These are phyloP conservation scores for Dufourea novaeangliae DNA, from an alignment of 1,140 invertebrate genomes.

Conservation along the genomic window DNA sequence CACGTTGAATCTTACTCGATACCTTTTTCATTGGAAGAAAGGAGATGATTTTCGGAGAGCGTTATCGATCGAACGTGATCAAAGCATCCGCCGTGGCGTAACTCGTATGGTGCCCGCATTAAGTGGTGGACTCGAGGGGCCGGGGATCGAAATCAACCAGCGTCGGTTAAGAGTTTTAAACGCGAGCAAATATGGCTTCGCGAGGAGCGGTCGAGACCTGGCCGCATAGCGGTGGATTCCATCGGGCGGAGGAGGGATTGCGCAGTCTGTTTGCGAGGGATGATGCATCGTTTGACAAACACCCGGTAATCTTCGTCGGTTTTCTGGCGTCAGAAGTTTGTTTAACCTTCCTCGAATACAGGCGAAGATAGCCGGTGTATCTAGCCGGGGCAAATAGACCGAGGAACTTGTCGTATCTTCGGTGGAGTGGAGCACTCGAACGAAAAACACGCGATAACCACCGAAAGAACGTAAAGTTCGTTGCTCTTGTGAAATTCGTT, in stretches of 20 bases:
- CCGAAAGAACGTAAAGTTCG: not conserved
- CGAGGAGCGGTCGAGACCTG: not conserved
- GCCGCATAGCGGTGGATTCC: not conserved
- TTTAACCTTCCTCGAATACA: slow-evolving; percentile 52
- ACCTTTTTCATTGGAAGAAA: no score
- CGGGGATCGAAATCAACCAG: not conserved
- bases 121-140: not conserved
- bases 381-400: slow-evolving; percentile 40
- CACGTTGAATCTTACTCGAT: no score
- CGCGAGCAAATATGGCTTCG: slow-evolving; percentile 12
- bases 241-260: not conserved
- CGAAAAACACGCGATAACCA: slow-evolving; percentile 39
- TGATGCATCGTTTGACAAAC: slow-evolving; percentile 52
- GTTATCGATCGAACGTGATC: not conserved
- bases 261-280: slow-evolving; percentile 43
- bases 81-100: no score
- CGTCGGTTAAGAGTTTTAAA: slow-evolving; percentile 24
- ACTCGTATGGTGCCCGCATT: no score
- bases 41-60: not conserved
- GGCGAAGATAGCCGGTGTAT: slow-evolving; percentile 45
- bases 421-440: not conserved
- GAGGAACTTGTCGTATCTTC: slow-evolving; percentile 43
- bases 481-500: not conserved
- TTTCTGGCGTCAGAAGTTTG: slow-evolving; percentile 40
- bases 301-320: slow-evolving; percentile 47